These are phyloP conservation scores for Drosophila novamexicana DNA, from an alignment of 1,140 invertebrate species.

Conservation along the genomic window DNA sequence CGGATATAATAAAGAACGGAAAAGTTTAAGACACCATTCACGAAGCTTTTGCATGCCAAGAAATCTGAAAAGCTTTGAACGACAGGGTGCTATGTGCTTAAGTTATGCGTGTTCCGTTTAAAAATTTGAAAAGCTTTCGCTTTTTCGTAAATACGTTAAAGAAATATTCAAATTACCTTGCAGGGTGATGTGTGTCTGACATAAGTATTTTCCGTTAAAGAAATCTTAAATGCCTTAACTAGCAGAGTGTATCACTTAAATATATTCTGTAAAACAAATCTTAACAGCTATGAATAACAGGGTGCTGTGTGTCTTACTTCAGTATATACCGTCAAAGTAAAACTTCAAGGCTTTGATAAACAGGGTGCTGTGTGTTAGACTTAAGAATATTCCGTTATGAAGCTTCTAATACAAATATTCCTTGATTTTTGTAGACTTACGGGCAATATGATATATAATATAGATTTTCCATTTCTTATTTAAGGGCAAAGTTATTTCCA, in stretches of 20 bases:
- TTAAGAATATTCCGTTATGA: background rate
- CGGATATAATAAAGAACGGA: conserved; percentile 40
- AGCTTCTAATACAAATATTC: background rate
- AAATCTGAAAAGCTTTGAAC: conserved; percentile 25
- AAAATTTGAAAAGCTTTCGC: background rate
- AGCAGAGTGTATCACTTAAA: conserved; percentile 18
- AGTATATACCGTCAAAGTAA: too few relatives aligned
- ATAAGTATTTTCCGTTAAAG: background rate
- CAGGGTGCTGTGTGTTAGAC: conserved; percentile 15
- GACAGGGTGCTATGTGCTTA: conserved; percentile 20
- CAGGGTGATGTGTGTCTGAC: background rate
- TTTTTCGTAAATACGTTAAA: background rate
- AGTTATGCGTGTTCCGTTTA: too few relatives aligned
- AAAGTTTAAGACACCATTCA: conserved; percentile 53
- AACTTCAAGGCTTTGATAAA: background rate
- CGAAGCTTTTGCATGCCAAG: conserved; percentile 46
- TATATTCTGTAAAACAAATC: background rate
- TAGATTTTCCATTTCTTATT: too few relatives aligned
- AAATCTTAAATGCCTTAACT: background rate
- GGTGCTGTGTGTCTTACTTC: too few relatives aligned
- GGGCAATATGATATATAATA: too few relatives aligned
- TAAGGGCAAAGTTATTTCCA: too few relatives aligned
- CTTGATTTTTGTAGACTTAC: too few relatives aligned
- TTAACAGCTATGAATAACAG: conserved; percentile 18
- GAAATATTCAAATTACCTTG: background rate